Evolutionary conservation across 2,797 vertebrate genomes (phyloP), one percentile per base, ranked within the genome.

Genomic region (Karalla daura): DNA sequence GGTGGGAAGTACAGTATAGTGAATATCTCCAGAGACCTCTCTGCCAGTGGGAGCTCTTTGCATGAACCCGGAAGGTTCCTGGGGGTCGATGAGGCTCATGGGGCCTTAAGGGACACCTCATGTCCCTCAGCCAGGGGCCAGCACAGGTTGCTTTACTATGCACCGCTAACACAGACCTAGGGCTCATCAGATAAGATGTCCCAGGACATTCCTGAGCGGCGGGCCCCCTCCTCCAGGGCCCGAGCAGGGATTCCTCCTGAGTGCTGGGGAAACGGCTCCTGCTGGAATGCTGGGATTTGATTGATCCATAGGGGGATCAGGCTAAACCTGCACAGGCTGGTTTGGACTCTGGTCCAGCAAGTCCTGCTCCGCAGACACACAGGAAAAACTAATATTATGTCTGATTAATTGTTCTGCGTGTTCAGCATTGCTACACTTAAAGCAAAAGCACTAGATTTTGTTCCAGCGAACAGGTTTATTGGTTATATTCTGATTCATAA

Each of bases 161-260:
- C 23, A 60, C 51, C 40, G 63, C 13, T 21, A 12, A 30, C 15
- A 30, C 54, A 62, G 45, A 70, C 40, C 28, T 56, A 18, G n/a
- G 41, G 74, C 75, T 85, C 75, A 89, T 91, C 89, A 90, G 89
- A 92, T 91, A 89, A 86, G 63, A 71, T 63, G 76, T 83, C 61
- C 65, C 39, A 67, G 82, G 70, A 88, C 86, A 91, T 93, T 91
- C 85, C 88, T 74, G 52, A 81, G 58, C 64, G 63, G 37, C 18
- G 35, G 76, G 53, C 56, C 59, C 80, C 59, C 70, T 70, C 76
- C 76, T 86, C 33, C 56, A 64, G 63, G 66, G 66, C 63, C 44
- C 11, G 1, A 50, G 66, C 62, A 51, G 53, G 74, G 55, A 79
- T 82, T 79, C 66, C 47, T 78, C 59, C 33, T 14, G 36, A 74